A percentile compares a stretch with the other conserved stretches of the same genome.
Conservation (phyloP, 2,888 invertebrate genomes). For the Blastobasis adustella region DNA sequence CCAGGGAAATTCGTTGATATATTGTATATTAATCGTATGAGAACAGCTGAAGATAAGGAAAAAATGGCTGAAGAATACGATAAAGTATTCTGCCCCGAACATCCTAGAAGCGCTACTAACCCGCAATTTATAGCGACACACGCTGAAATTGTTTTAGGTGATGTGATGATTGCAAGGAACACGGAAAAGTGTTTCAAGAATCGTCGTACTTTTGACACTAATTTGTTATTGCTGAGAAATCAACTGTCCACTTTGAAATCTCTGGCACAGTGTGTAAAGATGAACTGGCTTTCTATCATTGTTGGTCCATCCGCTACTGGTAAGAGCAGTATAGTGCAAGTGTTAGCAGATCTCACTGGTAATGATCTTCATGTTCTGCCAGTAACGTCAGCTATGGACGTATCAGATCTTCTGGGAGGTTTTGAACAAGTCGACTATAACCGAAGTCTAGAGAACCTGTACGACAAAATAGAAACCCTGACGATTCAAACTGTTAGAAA, state of each 20-base stretch:
- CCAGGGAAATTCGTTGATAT: slow-evolving; percentile 82
- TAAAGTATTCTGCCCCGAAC: slow-evolving; percentile 59
- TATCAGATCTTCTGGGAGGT: slow-evolving; percentile 95
- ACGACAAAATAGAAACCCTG: slow-evolving; percentile 71
- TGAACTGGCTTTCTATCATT: slow-evolving; percentile 94
- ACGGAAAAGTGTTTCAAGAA: slow-evolving; percentile 49
- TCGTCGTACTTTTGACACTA: slow-evolving; percentile 43
- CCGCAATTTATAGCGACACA: slow-evolving; percentile 77
- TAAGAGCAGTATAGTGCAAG: slow-evolving; percentile 85
- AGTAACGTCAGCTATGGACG: slow-evolving; percentile 95
- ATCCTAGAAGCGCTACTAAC: slow-evolving; percentile 65
- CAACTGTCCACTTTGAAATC: slow-evolving; percentile 84
- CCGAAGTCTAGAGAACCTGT: slow-evolving; percentile 82
- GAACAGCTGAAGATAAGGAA: slow-evolving; percentile 84
- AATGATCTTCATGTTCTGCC: slow-evolving; percentile 83
- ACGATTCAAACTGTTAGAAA: slow-evolving; percentile 68
- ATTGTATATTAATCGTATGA: slow-evolving; percentile 91
- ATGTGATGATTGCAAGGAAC: slow-evolving; percentile 69
- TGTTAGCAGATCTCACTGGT: slow-evolving; percentile 84
- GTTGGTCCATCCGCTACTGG: slow-evolving; percentile 87
- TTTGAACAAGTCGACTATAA: slow-evolving; percentile 94
- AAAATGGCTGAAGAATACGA: slow-evolving; percentile 75
- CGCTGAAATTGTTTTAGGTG: slow-evolving; percentile 77
- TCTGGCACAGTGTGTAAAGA: slow-evolving; percentile 88
- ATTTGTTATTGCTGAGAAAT: slow-evolving; percentile 61